Conservation (phyloP, 2,888 invertebrate species). For the Dryococelus australis region DNA sequence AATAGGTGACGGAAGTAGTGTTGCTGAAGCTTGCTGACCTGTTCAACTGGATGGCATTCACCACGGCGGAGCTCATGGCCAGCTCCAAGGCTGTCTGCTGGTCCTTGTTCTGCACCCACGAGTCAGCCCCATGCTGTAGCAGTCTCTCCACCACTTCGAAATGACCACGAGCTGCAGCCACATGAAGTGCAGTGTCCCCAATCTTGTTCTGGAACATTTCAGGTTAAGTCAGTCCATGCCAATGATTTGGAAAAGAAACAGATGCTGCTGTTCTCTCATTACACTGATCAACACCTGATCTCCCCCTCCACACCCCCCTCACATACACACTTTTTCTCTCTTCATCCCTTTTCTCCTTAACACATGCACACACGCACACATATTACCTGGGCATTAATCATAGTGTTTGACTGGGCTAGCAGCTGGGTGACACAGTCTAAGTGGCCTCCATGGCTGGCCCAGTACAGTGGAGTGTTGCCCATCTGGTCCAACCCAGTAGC, state of each 20-base stretch:
- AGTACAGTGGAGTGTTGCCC: conserved; percentile 70
- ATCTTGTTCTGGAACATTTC: conserved; percentile 65
- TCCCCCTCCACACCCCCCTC: no score
- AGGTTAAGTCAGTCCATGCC: no score
- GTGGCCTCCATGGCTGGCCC: conserved; percentile 71
- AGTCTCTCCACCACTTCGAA: conserved; percentile 63
- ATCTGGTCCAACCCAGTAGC: conserved; percentile 70
- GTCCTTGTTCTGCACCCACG: conserved; percentile 63
- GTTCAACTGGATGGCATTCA: conserved; percentile 55
- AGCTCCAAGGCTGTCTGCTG: conserved; percentile 63
- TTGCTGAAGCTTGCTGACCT: conserved; percentile 45
- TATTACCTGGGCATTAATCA: conserved; percentile 56
- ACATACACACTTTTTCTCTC: no score
- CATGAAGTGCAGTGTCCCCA: conserved; percentile 70
- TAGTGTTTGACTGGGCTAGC: conserved; percentile 59
- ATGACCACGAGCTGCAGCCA: conserved; percentile 68
- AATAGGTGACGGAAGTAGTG: conserved; percentile 52
- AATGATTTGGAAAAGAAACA: no score
- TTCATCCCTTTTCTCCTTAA: background rate
- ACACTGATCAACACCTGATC: no score
- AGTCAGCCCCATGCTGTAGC: conserved; percentile 62
- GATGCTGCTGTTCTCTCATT: no score
- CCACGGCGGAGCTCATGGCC: conserved; percentile 59
- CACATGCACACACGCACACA: no score
- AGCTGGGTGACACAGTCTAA: conserved; percentile 63